Evolutionary conservation across 2,888 invertebrate genomes (phyloP).

Genomic region (Encarsia formosa): DNA sequence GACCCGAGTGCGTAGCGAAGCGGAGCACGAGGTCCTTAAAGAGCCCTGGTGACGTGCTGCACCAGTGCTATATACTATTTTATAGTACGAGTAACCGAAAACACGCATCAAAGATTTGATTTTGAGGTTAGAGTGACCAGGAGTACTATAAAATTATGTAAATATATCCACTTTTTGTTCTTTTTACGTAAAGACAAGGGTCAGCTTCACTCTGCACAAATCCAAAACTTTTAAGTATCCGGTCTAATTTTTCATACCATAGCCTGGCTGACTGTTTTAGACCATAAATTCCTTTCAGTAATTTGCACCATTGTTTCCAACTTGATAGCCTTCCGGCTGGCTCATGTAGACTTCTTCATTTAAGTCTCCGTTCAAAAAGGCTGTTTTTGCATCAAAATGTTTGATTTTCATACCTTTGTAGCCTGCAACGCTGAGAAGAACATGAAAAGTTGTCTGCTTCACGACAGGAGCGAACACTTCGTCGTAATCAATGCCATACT

Average conservation of each 20-base stretch:
- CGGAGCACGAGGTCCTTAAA: too few species aligned
- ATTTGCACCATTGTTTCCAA: slow-evolving; percentile 11
- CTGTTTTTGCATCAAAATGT: slow-evolving; percentile 31
- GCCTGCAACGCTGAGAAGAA: slow-evolving; percentile 27
- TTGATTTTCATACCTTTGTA: slow-evolving; percentile 20
- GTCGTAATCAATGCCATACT: slow-evolving; percentile 24
- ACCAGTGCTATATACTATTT: too few species aligned
- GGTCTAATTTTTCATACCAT: background rate
- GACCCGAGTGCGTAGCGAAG: too few species aligned
- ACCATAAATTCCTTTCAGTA: slow-evolving; percentile 35
- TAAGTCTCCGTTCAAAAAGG: slow-evolving; percentile 33
- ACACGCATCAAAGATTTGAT: too few species aligned
- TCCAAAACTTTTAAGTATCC: background rate
- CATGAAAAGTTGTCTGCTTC: slow-evolving; percentile 25
- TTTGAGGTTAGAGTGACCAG: too few species aligned
- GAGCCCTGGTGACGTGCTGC: too few species aligned
- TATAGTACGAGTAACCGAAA: too few species aligned
- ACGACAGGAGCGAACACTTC: slow-evolving; percentile 41
- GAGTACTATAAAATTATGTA: slow-evolving; percentile 17
- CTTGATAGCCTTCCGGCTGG: slow-evolving; percentile 27
- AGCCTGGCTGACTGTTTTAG: slow-evolving; percentile 25
- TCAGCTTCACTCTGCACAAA: slow-evolving; percentile 6
- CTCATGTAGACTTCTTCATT: slow-evolving; percentile 30
- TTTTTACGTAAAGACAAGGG: slow-evolving; percentile 1
- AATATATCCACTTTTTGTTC: background rate